These are phyloP conservation scores for Bothrops jararaca DNA, from an alignment of 2,113 vertebrate genomes.

Conservation along the genomic window DNA sequence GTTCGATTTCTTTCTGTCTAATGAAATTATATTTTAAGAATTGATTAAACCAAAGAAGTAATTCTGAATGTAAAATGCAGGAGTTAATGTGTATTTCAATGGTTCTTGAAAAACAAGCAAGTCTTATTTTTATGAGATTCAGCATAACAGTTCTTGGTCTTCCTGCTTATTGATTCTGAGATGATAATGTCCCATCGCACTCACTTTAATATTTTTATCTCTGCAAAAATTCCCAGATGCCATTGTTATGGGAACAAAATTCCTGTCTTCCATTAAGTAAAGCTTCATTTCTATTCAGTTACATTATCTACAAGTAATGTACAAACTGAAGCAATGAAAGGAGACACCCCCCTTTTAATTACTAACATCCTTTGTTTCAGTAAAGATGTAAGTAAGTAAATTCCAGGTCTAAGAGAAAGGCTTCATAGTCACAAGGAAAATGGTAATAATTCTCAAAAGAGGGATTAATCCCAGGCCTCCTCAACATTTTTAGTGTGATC, in stretches of 20 bases:
- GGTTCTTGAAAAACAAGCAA: neutral
- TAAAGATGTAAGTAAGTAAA: conserved; percentile 28
- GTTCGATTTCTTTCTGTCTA: neutral
- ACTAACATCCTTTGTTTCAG: conserved; percentile 1
- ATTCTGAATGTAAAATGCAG: conserved; percentile 27
- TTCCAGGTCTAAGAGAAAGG: neutral
- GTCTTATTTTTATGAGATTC: neutral
- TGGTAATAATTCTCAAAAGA: neutral
- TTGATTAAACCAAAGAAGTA: conserved; percentile 17
- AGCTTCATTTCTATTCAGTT: conserved; percentile 11
- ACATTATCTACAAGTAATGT: neutral
- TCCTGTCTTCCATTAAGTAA: neutral
- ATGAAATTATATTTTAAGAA: conserved; percentile 10
- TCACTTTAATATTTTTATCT: neutral
- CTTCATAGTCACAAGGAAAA: conserved; percentile 3
- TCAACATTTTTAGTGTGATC: conserved; percentile 3
- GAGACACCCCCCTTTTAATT: neutral
- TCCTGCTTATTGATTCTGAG: neutral
- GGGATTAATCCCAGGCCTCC: neutral
- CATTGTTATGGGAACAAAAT: neutral
- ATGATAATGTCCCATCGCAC: neutral
- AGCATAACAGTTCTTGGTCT: neutral
- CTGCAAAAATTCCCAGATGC: neutral
- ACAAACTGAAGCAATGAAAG: conserved; percentile 8
- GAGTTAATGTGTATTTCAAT: neutral